Evolutionary conservation across 1,140 invertebrate species (phyloP).

Genomic region (Heliconius eleuchia): DNA sequence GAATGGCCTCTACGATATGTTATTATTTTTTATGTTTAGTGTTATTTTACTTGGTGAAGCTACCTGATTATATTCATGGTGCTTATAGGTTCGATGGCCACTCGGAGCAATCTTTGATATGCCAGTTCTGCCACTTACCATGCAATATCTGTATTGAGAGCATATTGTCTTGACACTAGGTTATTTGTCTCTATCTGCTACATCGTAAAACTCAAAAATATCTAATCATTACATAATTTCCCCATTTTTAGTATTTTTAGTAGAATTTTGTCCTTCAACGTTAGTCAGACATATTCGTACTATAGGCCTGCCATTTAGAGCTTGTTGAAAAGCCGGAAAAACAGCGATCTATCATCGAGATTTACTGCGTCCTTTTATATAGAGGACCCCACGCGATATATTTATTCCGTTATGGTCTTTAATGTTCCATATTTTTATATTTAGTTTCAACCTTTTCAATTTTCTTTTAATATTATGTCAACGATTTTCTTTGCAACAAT

Average conservation of each 20-base stretch:
- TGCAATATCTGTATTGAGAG: too few species aligned
- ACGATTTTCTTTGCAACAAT: neutral
- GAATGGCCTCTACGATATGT: too few species aligned
- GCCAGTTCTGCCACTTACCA: too few species aligned
- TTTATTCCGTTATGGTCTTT: conserved; percentile 9
- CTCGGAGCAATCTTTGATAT: too few species aligned
- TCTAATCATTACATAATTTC: too few species aligned
- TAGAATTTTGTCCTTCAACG: neutral
- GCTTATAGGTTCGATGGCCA: too few species aligned
- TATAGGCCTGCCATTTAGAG: conserved; percentile 46
- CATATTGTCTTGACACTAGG: too few species aligned
- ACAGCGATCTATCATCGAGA: conserved; percentile 69
- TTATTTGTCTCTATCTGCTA: too few species aligned
- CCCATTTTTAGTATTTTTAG: neutral
- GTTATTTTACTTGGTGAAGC: too few species aligned
- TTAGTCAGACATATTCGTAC: neutral
- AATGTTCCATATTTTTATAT: neutral
- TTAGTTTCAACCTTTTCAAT: neutral
- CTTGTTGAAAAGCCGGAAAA: conserved; percentile 69
- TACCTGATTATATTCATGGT: too few species aligned
- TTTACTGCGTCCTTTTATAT: conserved; percentile 55
- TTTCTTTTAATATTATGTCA: neutral
- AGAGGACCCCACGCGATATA: conserved; percentile 43
- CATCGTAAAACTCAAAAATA: too few species aligned
- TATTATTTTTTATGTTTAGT: too few species aligned